phyloP scores from a whole-genome alignment of 1,140 invertebrate genomes.

The Camponotus vicinus region DNA sequence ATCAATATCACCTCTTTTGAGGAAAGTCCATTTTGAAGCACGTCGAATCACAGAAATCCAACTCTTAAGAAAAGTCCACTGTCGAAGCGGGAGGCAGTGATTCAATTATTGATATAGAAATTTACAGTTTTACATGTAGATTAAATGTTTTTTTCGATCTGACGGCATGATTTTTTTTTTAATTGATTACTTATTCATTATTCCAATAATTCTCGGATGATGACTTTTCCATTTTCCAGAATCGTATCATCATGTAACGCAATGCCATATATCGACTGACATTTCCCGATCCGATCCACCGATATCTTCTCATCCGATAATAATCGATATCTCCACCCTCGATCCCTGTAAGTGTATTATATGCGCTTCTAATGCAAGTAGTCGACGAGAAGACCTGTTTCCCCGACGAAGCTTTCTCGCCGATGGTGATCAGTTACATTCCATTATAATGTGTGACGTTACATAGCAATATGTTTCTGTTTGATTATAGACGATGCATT shows the following conservation, averaged over 20 bases:
- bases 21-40: conserved; percentile 49
- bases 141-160: neutral
- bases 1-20: conserved; percentile 51
- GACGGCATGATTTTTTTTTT: neutral
- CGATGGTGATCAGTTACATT: conserved; percentile 57
- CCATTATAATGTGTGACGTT: conserved; percentile 49
- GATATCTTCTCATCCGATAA: neutral
- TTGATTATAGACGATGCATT: conserved; percentile 50
- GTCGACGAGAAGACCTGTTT: conserved; percentile 29
- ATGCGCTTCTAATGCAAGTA: conserved; percentile 33
- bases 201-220: neutral
- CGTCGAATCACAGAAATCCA: conserved; percentile 28
- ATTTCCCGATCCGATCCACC: conserved; percentile 13
- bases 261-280: neutral
- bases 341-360: conserved; percentile 24
- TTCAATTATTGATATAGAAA: neutral
- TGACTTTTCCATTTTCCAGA: neutral
- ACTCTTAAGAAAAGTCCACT: conserved; percentile 47
- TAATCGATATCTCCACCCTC: neutral
- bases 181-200: neutral
- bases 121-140: neutral
- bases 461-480: conserved; percentile 46
- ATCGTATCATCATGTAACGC: neutral
- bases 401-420: conserved; percentile 15
- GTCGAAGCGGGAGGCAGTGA: neutral